These are phyloP conservation scores for Melanaphis sacchari DNA, from an alignment of 1,140 invertebrate species.

Conservation along the genomic window DNA sequence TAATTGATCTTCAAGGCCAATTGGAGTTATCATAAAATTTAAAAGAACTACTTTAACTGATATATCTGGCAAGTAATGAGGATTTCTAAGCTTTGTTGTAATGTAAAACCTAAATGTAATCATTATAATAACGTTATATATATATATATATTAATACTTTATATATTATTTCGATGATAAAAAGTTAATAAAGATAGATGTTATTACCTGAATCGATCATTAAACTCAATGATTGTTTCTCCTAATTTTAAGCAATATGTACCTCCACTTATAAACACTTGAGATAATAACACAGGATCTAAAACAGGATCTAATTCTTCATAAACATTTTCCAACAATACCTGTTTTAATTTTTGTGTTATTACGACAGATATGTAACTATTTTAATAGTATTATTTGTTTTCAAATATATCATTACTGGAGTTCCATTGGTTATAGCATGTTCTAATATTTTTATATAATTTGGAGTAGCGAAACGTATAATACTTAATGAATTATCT, in stretches of 20 bases:
- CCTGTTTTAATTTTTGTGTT: conserved; percentile 60
- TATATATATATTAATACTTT: not conserved
- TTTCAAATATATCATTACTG: conserved; percentile 65
- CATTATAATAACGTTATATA: not conserved
- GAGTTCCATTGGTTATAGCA: conserved; percentile 91
- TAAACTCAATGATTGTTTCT: conserved; percentile 50
- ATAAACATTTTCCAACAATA: conserved; percentile 84
- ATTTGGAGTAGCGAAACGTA: conserved; percentile 81
- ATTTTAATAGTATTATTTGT: not conserved
- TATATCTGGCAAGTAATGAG: conserved; percentile 89
- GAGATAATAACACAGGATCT: conserved; percentile 47
- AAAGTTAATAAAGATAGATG: not conserved
- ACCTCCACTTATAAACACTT: conserved; percentile 53
- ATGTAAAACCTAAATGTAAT: conserved; percentile 88
- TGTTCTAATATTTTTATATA: conserved; percentile 88
- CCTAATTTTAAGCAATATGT: conserved; percentile 56
- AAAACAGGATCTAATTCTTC: conserved; percentile 79
- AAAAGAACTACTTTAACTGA: conserved; percentile 90
- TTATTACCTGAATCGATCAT: conserved; percentile 48
- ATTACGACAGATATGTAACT: not conserved
- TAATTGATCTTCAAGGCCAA: conserved; percentile 90
- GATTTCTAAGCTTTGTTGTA: conserved; percentile 88
- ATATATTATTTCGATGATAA: not conserved
- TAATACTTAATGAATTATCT: conserved; percentile 81
- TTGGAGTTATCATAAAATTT: conserved; percentile 91